These are phyloP conservation scores for Benthosema pterotum DNA, from an alignment of 2,797 vertebrate genomes.

Conservation along the genomic window DNA sequence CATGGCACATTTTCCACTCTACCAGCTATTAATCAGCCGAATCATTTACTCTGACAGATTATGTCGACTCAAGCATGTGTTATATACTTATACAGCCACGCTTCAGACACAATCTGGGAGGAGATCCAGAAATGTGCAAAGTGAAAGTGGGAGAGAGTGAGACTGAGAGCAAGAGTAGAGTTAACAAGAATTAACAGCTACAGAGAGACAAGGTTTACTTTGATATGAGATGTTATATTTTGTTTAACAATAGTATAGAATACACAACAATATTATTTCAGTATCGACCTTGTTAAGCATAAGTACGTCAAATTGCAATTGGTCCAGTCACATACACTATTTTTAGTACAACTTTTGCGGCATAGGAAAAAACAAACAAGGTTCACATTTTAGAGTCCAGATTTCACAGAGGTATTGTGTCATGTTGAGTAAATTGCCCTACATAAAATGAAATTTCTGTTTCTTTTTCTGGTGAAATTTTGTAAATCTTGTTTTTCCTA, in stretches of 20 bases:
- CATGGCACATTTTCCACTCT: conserved; percentile 32
- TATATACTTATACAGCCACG: conserved; percentile 21
- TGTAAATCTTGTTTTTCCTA: too few species aligned
- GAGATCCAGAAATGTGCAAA: conserved; percentile 24
- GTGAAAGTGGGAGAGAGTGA: conserved; percentile 10
- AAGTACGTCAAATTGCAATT: too few species aligned
- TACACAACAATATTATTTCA: too few species aligned
- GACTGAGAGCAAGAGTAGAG: conserved; percentile 14
- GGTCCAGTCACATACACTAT: too few species aligned
- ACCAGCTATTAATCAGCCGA: conserved; percentile 56
- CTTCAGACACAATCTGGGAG: conserved; percentile 31
- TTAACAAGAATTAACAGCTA: conserved; percentile 24
- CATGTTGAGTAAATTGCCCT: too few species aligned
- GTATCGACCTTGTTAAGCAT: too few species aligned
- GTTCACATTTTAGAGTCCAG: too few species aligned
- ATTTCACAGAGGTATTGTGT: too few species aligned
- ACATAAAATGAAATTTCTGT: too few species aligned
- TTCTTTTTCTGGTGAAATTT: too few species aligned
- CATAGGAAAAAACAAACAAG: too few species aligned
- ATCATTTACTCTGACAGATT: conserved; percentile 65
- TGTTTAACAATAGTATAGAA: background rate
- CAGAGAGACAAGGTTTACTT: conserved; percentile 1
- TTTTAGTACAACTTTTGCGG: too few species aligned
- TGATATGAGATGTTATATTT: conserved; percentile 3
- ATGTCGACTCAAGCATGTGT: conserved; percentile 37